Conservation (phyloP, 2,888 invertebrate species). For the Dicranocentrus wangi region DNA sequence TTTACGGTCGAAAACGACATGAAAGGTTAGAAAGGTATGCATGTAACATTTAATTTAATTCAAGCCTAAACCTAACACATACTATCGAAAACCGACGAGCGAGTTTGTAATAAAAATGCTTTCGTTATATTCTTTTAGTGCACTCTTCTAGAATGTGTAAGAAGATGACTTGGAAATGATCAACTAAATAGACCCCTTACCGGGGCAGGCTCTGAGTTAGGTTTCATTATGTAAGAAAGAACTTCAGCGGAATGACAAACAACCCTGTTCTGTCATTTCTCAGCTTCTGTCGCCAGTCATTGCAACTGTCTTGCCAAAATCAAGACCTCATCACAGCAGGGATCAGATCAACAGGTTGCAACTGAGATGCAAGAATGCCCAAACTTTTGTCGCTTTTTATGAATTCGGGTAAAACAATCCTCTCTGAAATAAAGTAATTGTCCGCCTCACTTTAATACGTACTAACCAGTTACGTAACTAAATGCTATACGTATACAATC, state of each 20-base stretch:
- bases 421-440: neutral
- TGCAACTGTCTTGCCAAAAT: conserved; percentile 50
- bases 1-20: too few species aligned
- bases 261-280: conserved; percentile 44
- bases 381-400: neutral
- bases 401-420: neutral
- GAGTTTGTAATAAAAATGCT: too few species aligned
- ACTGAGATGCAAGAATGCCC: neutral
- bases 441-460: neutral
- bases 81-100: too few species aligned
- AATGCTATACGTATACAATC: too few species aligned
- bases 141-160: neutral
- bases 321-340: conserved; percentile 35
- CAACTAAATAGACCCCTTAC: neutral
- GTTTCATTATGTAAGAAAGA: neutral
- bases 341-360: conserved; percentile 45
- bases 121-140: too few species aligned
- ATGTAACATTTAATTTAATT: too few species aligned
- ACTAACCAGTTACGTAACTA: too few species aligned
- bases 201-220: neutral
- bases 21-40: too few species aligned
- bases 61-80: too few species aligned
- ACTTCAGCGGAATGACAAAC: conserved; percentile 32
- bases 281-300: conserved; percentile 46
- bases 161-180: neutral